Percentiles rank a stretch among this genome's conserved stretches.
phyloP scores from a whole-genome alignment of 2,888 invertebrate species.

The Anorthoa munda region DNA sequence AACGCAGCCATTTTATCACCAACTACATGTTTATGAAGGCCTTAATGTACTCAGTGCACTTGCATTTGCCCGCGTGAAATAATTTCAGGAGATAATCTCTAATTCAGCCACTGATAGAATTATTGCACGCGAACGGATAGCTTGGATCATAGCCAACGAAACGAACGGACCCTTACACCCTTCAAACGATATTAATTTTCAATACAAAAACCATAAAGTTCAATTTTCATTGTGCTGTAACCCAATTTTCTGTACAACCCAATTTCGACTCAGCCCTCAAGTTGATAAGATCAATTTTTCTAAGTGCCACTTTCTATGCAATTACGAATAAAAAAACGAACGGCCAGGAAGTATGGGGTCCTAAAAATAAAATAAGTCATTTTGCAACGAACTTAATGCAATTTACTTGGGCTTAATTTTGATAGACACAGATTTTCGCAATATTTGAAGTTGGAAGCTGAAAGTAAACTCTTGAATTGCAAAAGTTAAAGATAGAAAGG shows the following conservation, averaged over 20 bases:
- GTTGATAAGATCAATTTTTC: conserved; percentile 42
- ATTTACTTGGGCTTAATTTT: conserved; percentile 59
- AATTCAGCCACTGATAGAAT: conserved; percentile 81
- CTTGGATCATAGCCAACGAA: conserved; percentile 78
- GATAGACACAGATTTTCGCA: conserved; percentile 43
- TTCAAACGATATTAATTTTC: conserved; percentile 69
- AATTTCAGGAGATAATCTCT: conserved; percentile 78
- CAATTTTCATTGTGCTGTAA: conserved; percentile 66
- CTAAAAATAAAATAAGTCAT: conserved; percentile 55
- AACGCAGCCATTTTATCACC: conserved; percentile 48
- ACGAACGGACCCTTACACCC: conserved; percentile 53
- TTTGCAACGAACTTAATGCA: conserved; percentile 59
- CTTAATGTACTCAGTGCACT: conserved; percentile 38
- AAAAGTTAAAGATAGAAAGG: neutral
- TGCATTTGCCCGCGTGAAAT: conserved; percentile 66
- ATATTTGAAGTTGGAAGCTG: conserved; percentile 4
- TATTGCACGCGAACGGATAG: conserved; percentile 79
- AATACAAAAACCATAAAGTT: conserved; percentile 63
- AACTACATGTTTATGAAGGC: conserved; percentile 50
- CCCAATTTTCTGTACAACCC: conserved; percentile 50
- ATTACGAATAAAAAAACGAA: conserved; percentile 52
- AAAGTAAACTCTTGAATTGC: neutral
- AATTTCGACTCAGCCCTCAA: conserved; percentile 52
- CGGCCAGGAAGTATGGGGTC: conserved; percentile 43
- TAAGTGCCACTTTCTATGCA: conserved; percentile 23